Evolutionary conservation across 2,113 vertebrate species (phyloP).

Genomic region (Spea multiplicata): DNA sequence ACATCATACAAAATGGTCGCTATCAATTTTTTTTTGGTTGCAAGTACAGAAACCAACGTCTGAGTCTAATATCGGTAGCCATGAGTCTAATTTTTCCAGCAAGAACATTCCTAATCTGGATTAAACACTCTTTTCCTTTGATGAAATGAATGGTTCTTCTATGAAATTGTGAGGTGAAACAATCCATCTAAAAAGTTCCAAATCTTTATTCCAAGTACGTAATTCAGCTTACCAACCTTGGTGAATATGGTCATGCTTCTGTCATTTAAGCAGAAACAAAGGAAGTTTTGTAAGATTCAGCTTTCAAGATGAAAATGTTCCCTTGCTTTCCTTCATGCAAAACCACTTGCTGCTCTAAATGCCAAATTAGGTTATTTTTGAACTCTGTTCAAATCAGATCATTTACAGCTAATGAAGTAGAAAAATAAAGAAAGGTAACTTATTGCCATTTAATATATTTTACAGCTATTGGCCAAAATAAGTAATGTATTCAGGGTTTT

Average conservation of each 20-base stretch:
- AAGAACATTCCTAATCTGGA: not conserved
- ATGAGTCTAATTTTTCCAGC: not conserved
- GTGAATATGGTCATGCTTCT: conserved; percentile 31
- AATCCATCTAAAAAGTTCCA: conserved; percentile 5
- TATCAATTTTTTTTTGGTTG: too few species aligned
- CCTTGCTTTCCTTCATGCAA: conserved; percentile 32
- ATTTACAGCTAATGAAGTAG: conserved; percentile 14
- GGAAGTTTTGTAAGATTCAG: conserved; percentile 22
- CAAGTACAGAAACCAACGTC: too few species aligned
- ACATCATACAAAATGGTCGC: too few species aligned
- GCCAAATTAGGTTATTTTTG: conserved; percentile 37
- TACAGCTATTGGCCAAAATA: not conserved
- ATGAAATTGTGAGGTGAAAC: not conserved
- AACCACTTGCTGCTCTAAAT: conserved; percentile 29
- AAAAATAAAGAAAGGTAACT: conserved; percentile 22
- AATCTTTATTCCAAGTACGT: not conserved
- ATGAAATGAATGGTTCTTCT: not conserved
- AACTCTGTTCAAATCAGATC: conserved; percentile 26
- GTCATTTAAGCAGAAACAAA: conserved; percentile 34
- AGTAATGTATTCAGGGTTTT: not conserved
- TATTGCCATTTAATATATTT: conserved; percentile 25
- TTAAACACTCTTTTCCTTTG: not conserved
- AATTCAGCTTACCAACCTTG: conserved; percentile 4
- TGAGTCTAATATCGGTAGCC: not conserved
- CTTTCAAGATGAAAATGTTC: conserved; percentile 37